Percentiles rank a stretch among this genome's conserved stretches.
Evolutionary conservation across 2,113 vertebrate genomes (phyloP).

Genomic region (Seriola aureovittata): DNA sequence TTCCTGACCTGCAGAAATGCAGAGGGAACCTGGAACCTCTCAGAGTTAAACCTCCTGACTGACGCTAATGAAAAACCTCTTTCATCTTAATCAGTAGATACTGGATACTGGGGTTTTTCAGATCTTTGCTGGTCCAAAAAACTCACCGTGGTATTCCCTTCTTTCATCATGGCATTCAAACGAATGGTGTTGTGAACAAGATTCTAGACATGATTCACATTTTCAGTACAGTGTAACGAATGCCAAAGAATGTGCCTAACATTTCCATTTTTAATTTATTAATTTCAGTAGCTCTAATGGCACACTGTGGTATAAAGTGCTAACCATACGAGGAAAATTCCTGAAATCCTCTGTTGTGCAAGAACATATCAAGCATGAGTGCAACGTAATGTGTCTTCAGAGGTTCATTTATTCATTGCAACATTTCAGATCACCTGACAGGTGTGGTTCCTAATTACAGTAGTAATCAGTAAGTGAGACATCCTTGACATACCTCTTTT

Average conservation of each 20-base stretch:
- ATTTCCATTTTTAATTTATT: not conserved
- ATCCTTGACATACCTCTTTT: not conserved
- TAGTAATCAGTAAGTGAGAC: not conserved
- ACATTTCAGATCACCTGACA: not conserved
- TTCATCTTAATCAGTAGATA: not conserved
- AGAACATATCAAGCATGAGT: not conserved
- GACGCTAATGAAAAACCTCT: constrained; percentile 1
- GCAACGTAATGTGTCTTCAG: not conserved
- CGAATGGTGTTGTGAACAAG: not conserved
- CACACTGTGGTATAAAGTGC: too few species aligned
- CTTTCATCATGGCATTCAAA: too few species aligned
- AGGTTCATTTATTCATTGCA: not conserved
- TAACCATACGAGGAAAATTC: not conserved
- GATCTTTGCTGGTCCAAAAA: not conserved
- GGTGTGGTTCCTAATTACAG: not conserved
- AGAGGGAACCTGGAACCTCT: not conserved
- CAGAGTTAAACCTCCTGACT: constrained; percentile 1
- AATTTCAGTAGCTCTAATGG: not conserved
- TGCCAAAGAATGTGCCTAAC: constrained; percentile 5
- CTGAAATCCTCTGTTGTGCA: not conserved
- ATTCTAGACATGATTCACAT: not conserved
- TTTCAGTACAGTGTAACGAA: not conserved
- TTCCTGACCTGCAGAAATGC: constrained; percentile 54
- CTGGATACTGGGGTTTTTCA: not conserved
- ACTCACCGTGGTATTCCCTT: not conserved